Evolutionary conservation across 2,888 invertebrate genomes (phyloP), one percentile per base, ranked within the genome.

Genomic region (Hydrotaea diabolus): DNA sequence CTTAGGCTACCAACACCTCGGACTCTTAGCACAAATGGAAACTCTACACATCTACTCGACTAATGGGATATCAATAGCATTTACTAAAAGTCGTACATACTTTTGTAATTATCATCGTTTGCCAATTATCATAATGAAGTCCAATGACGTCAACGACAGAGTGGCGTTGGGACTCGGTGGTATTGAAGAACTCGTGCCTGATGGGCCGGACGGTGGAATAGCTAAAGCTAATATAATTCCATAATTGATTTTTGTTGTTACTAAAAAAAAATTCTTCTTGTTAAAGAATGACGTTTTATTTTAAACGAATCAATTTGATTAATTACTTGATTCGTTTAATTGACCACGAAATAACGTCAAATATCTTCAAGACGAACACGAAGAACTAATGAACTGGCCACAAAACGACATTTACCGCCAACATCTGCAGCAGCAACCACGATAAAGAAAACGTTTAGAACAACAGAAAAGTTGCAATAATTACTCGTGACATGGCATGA

Each of bases 301-400:
- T 46, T 21, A 53, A 66, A 71, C 26, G 43, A 76, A 71, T 77
- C 55, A 75, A 80, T 64, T 80, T 80, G 80, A 80, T 77, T 77
- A 83, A 83, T 80, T 64, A 36, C 77, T 83, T 69, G 26, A 59
- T 80, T 64, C 71, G 77, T 80, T 80, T 69, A 80, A 74, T 80
- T 77, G 80, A 77, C 77, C 83, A 53, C 66, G 19, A 69, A 80
- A 83, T 79, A 69, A 55, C 31, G 69, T 53, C 8, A 39, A 57
- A 39, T 39, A 57, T 49, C 66, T 49, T 64, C 66, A 17, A 7
- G 62, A 72, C 57, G 75, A 77, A 11, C 53, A 62, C 53, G 62
- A 43, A 49, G 53, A n/a, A n/a, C 39, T 13, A 39, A 39, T 39
- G 39, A 13, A 43, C 23, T 46, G 21, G 21, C 19, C 36, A 39